phyloP scores from a whole-genome alignment of 1,140 invertebrate genomes.

The Camponotus floridanus region DNA sequence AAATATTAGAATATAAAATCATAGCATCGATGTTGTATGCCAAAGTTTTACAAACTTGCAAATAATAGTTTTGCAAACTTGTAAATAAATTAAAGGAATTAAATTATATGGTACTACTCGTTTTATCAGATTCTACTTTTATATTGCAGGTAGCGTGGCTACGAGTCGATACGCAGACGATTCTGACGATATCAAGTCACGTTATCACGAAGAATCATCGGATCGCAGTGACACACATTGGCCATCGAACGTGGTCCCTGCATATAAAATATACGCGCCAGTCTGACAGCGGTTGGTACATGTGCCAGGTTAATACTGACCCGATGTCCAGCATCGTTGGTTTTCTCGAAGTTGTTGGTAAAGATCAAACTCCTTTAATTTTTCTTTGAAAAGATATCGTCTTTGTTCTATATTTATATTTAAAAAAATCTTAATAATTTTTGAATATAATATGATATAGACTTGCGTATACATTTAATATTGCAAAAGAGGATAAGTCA shows the following conservation, averaged over 20 bases:
- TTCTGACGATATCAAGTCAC: conserved; percentile 87
- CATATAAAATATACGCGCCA: conserved; percentile 86
- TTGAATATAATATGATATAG: not conserved
- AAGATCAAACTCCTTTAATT: conserved; percentile 65
- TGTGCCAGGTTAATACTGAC: conserved; percentile 88
- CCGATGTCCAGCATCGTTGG: conserved; percentile 88
- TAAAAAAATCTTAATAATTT: conserved; percentile 1
- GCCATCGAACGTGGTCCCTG: conserved; percentile 87
- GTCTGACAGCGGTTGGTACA: conserved; percentile 87
- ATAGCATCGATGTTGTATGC: not conserved
- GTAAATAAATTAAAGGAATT: no score
- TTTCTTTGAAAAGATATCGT: not conserved
- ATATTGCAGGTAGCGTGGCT: conserved; percentile 88
- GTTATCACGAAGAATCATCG: conserved; percentile 88
- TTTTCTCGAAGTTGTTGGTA: conserved; percentile 88
- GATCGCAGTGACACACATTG: conserved; percentile 87
- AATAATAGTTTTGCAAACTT: no score
- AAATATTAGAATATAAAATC: no score
- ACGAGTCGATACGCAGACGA: conserved; percentile 88
- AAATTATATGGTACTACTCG: no score
- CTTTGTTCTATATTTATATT: not conserved
- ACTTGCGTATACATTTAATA: not conserved
- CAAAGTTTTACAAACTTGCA: not conserved
- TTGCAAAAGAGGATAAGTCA: not conserved
- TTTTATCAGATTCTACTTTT: conserved; percentile 19